A percentile compares a stretch with the other conserved stretches of the same genome.
Evolutionary conservation across 2,113 vertebrate species (phyloP).

Genomic region (Aptenodytes patagonicus): DNA sequence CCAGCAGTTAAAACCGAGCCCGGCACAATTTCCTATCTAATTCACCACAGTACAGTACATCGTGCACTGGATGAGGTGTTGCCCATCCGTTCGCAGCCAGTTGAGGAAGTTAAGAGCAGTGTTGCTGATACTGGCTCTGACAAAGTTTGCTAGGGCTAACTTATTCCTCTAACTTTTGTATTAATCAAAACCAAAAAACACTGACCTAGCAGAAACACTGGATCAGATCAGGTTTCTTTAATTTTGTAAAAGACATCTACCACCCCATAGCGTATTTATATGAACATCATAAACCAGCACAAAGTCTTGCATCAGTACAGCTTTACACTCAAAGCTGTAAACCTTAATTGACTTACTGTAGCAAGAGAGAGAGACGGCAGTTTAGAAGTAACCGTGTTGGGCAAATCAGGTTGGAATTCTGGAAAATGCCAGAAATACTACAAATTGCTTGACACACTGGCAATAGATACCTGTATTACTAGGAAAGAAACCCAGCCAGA

Average conservation of each 20-base stretch:
- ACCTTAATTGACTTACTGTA: background rate
- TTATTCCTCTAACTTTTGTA: background rate
- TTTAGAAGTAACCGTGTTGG: background rate
- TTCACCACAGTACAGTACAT: background rate
- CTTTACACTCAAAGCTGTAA: background rate
- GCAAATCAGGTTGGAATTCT: background rate
- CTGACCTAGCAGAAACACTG: background rate
- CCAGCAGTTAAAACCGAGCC: background rate
- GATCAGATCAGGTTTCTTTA: background rate
- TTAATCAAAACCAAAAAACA: background rate
- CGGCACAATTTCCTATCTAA: background rate
- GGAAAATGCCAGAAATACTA: constrained; percentile 16
- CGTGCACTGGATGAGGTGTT: background rate
- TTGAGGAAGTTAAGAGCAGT: background rate
- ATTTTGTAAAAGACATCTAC: background rate
- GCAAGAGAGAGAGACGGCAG: background rate
- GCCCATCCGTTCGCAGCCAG: background rate
- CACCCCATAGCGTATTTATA: fast-evolving
- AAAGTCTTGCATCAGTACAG: background rate
- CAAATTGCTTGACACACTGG: background rate
- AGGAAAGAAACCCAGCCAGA: background rate
- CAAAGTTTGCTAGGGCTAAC: background rate
- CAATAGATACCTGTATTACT: background rate
- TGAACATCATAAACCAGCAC: background rate
- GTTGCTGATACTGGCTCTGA: background rate